Base-by-base conservation (phyloP, 2,797 vertebrate species). In the Sebastes kiyomatsui region DNA sequence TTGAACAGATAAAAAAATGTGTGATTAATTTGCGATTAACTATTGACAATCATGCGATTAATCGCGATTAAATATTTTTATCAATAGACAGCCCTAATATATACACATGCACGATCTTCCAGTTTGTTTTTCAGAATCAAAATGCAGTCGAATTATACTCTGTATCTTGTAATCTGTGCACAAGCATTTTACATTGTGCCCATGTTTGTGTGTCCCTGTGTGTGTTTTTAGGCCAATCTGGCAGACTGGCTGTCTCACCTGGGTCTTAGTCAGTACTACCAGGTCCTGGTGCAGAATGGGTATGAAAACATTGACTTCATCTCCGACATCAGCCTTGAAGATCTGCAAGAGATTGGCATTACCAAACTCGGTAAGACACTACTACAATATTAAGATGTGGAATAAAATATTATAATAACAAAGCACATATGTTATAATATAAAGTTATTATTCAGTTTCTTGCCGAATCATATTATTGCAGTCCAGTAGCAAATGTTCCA, bases 291-390 rank as follows among this genome's bases (percentile, higher is more conserved):
- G 82, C 97, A 98, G 93, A 99, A 99, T 0, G 98, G 98, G 62
- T 99, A 99, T 0, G 98, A 99, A 94, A 99, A 98, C 93, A 97
- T 99, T 3, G 99, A 99, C 91, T 99, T 99, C 85, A 96, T 99
- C 91, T 98, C 97, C 0, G 99, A 99, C 90, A 98, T 99, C 93
- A 99, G 97, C 69, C 97, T 97, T 87, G 99, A 99, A 80, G 99
- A 99, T 88, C 94, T 99, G 82, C 98, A 98, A 88, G 99, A 99
- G 95, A 99, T 99, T 0, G 98, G 98, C 86, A 99, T 99, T 92
- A 97, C 96, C 67, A 99, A 99, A 87, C 96, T 99, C 32, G 99
- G 99, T 99, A 95, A 95, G 88, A 56, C 46, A n/a, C 28, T 35
- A 22, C 25, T 5, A 56, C 4, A 38, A 23, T 27, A 61, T 55